phyloP scores from a whole-genome alignment of 2,797 vertebrate species.

The Dendrocincla tyrannina region DNA sequence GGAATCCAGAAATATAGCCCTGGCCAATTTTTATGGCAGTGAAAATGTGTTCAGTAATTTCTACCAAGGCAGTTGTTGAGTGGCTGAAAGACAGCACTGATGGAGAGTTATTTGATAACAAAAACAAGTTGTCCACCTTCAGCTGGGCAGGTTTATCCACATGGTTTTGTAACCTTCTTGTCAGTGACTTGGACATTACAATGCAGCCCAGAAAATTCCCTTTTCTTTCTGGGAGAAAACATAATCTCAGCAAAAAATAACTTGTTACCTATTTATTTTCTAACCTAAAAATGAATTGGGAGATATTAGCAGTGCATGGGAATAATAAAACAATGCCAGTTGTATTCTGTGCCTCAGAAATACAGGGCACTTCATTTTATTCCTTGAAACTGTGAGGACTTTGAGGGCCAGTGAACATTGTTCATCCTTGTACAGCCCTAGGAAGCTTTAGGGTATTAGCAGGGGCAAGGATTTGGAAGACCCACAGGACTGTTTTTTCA shows the following conservation, averaged over 20 bases:
- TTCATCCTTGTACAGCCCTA: fast-evolving
- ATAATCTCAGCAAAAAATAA: not conserved
- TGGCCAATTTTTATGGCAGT: slow-evolving; percentile 76
- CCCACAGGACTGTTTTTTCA: not conserved
- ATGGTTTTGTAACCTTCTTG: slow-evolving; percentile 23
- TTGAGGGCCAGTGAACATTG: not conserved
- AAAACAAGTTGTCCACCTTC: slow-evolving; percentile 56
- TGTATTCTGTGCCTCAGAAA: not conserved
- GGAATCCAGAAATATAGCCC: slow-evolving; percentile 75
- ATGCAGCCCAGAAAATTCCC: not conserved
- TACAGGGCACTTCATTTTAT: not conserved
- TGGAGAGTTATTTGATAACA: slow-evolving; percentile 64
- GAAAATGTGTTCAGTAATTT: slow-evolving; percentile 78
- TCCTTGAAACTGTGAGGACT: not conserved
- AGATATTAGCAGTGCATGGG: not conserved
- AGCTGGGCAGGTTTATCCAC: slow-evolving; percentile 16
- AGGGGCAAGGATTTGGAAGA: not conserved
- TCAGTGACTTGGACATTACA: not conserved
- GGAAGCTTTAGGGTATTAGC: not conserved
- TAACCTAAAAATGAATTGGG: not conserved
- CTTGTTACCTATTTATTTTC: not conserved
- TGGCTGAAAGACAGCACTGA: slow-evolving; percentile 60
- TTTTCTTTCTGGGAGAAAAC: not conserved
- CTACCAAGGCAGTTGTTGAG: slow-evolving; percentile 72
- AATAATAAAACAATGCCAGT: not conserved